Base-by-base conservation (phyloP, 2,888 invertebrate genomes). In the Agriopis leucophaearia region DNA sequence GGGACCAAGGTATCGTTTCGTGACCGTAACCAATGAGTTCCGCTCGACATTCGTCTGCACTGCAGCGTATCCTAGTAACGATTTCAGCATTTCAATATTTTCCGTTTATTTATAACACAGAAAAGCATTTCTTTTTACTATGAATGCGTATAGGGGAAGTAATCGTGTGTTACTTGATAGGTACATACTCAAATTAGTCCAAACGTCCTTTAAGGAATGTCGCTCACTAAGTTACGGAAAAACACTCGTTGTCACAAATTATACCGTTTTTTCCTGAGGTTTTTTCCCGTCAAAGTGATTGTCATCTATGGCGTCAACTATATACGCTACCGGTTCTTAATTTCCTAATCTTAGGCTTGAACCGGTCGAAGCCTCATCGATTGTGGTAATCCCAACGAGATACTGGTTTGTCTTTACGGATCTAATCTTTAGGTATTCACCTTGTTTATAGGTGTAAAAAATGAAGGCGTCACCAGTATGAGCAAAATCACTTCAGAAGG, bases 51-150 rank as follows among this genome's bases (percentile, higher is more conserved):
- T 79, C 73, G 81, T 72, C 80, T 74, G 78, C 78, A 77, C 56
- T 70, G 76, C 75, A 67, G 77, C 85, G 93, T 93, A 87, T 83
- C 93, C 88, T 91, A 92, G 93, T 88, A 89, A 93, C 94, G 83
- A 80, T 75, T 81, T 80, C 85, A 81, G 92, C 85, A 92, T 85
- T 91, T 93, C 93, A 90, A 93, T 93, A 93, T 87, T 88, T 72
- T 66, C 69, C 69, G 69, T 50, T 61, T 13, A 61, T 66, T 66
- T 64, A 42, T 35, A 57, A 44, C 42, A 45, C 27, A 8, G 27
- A 27, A 27, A 27, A 10, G 55, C 4, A 44, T 40, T 55, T 27
- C 3, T 5, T 40, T 55, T 13, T 42, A 7, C 16, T 15, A 5
- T 27, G 12, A 12, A 13, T 55, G 42, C 55, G 55, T 55, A 40